Evolutionary conservation across 2,113 vertebrate species (phyloP).

Genomic region (Ictalurus punctatus): DNA sequence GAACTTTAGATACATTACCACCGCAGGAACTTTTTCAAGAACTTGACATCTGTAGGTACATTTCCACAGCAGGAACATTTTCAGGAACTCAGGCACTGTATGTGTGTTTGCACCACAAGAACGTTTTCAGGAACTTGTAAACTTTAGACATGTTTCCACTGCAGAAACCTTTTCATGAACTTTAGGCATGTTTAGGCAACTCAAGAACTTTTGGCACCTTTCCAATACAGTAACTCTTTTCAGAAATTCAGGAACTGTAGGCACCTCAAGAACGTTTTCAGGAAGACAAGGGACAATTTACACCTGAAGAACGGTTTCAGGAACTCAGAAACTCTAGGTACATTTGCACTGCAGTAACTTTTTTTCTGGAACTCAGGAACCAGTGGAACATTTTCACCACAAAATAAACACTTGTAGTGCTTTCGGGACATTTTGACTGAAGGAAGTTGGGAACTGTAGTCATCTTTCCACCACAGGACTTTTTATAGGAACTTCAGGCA

Average conservation of each 20-base stretch:
- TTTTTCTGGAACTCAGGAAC: not conserved
- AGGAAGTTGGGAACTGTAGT: not conserved
- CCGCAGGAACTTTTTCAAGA: not conserved
- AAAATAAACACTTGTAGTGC: not conserved
- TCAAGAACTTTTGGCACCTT: not conserved
- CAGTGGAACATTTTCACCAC: not conserved
- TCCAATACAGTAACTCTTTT: not conserved
- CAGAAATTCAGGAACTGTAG: not conserved
- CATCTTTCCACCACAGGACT: not conserved
- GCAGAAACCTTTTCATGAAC: not conserved
- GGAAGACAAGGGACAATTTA: not conserved
- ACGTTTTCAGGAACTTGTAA: not conserved
- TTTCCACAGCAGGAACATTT: not conserved
- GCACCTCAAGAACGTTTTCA: not conserved
- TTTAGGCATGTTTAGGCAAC: not conserved
- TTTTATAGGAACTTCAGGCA: not conserved
- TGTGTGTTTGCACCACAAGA: not conserved
- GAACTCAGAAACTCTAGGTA: not conserved
- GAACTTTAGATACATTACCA: not conserved
- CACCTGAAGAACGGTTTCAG: not conserved
- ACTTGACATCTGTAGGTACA: not conserved
- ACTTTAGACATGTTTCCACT: not conserved
- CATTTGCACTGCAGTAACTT: not conserved
- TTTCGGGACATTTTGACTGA: not conserved
- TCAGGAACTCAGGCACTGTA: not conserved